Evolutionary conservation across 1,140 invertebrate species (phyloP).

Genomic region (Zaprionus africanus): DNA sequence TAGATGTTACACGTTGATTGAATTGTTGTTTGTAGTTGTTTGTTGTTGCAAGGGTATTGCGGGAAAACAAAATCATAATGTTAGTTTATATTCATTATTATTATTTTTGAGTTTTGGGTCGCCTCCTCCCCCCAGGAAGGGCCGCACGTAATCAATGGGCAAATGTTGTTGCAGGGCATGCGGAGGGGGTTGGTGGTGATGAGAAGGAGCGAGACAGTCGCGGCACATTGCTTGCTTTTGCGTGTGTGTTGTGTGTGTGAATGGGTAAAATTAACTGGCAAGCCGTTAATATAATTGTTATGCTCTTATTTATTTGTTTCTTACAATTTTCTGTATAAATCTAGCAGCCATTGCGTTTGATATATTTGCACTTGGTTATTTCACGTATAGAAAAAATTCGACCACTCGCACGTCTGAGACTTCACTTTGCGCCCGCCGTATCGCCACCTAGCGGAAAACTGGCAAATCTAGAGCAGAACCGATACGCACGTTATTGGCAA

Average conservation of each 20-base stretch:
- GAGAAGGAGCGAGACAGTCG: slow-evolving; percentile 26
- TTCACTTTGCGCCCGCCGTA: slow-evolving; percentile 70
- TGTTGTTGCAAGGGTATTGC: slow-evolving; percentile 28
- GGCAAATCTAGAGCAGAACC: slow-evolving; percentile 45
- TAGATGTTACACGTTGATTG: slow-evolving; percentile 32
- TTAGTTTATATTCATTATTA: slow-evolving; percentile 57
- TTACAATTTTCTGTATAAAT: slow-evolving; percentile 84
- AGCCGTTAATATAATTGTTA: slow-evolving; percentile 22
- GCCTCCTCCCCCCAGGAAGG: slow-evolving; percentile 8
- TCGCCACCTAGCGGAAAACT: slow-evolving; percentile 79
- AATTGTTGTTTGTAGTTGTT: slow-evolving; percentile 29
- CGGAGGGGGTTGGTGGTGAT: slow-evolving; percentile 12
- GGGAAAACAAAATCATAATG: slow-evolving; percentile 62
- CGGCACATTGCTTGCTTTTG: slow-evolving; percentile 37
- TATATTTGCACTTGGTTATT: slow-evolving; percentile 69
- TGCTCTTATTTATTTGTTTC: slow-evolving; percentile 46
- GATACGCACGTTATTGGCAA: slow-evolving; percentile 24
- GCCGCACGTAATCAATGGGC: slow-evolving; percentile 65
- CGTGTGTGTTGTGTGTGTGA: neutral
- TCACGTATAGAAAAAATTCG: slow-evolving; percentile 67
- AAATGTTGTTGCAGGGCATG: slow-evolving; percentile 16
- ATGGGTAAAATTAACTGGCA: slow-evolving; percentile 5
- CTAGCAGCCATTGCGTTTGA: slow-evolving; percentile 78
- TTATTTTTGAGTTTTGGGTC: slow-evolving; percentile 14
- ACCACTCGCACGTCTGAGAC: slow-evolving; percentile 57